These are phyloP conservation scores for Gouania willdenowi DNA, from an alignment of 2,797 vertebrate genomes.

Conservation along the genomic window DNA sequence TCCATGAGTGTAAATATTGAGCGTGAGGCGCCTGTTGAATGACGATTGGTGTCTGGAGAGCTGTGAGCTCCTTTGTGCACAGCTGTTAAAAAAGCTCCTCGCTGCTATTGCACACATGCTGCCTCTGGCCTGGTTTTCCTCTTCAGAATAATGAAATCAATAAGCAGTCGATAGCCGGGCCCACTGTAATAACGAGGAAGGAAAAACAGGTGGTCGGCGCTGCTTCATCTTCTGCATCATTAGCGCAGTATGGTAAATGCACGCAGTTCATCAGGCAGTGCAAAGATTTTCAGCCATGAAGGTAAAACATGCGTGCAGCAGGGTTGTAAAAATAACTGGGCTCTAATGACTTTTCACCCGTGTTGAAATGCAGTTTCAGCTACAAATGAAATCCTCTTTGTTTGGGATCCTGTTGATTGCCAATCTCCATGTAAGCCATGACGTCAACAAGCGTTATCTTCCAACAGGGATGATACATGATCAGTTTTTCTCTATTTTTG, in stretches of 20 bases:
- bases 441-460: too few relatives aligned
- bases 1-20: too few relatives aligned
- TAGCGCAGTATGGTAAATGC: conserved; percentile 47
- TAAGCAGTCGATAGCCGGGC: conserved; percentile 45
- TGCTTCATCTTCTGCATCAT: conserved; percentile 43
- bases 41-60: too few relatives aligned
- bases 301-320: conserved; percentile 11
- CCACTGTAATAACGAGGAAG: conserved; percentile 42
- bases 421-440: too few relatives aligned
- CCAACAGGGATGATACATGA: too few relatives aligned
- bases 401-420: too few relatives aligned
- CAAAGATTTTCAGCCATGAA: conserved; percentile 40
- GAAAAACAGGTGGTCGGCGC: conserved; percentile 29
- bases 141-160: conserved; percentile 51
- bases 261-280: conserved; percentile 41
- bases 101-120: not conserved
- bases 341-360: not conserved
- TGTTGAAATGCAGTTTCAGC: too few relatives aligned
- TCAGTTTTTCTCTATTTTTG: too few relatives aligned
- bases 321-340: conserved; percentile 17
- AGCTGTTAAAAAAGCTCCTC: too few relatives aligned
- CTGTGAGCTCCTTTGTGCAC: too few relatives aligned
- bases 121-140: conserved; percentile 6
- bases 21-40: too few relatives aligned
- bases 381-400: too few relatives aligned